phyloP scores from a whole-genome alignment of 2,113 vertebrate species.

The Perccottus glenii region DNA sequence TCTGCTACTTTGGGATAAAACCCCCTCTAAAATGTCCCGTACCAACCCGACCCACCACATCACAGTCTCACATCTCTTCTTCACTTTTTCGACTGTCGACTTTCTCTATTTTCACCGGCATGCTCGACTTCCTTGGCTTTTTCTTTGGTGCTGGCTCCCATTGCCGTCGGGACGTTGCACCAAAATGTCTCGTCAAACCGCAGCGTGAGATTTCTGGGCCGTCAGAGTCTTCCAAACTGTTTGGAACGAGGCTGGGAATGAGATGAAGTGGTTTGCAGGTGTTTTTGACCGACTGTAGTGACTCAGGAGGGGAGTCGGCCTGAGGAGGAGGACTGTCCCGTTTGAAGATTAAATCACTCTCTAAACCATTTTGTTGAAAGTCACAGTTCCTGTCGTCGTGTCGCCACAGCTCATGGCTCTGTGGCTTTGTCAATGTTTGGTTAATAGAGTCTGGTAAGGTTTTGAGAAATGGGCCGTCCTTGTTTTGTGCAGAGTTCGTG shows the following conservation, averaged over 20 bases:
- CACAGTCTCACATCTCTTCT: slow-evolving; percentile 12
- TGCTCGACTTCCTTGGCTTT: slow-evolving; percentile 93
- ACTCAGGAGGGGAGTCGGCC: neutral
- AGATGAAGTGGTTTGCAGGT: neutral
- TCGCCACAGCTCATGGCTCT: neutral
- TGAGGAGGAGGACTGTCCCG: neutral
- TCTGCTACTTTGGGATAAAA: neutral
- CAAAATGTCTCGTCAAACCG: neutral
- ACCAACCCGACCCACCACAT: too few relatives aligned
- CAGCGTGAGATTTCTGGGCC: slow-evolving; percentile 2
- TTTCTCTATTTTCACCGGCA: slow-evolving; percentile 91
- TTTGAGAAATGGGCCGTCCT: neutral
- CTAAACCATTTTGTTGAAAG: neutral
- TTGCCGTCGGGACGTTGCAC: slow-evolving; percentile 50
- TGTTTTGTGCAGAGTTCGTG: neutral
- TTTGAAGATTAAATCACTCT: neutral
- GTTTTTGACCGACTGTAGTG: neutral
- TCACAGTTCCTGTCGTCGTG: neutral
- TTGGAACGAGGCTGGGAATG: too few relatives aligned
- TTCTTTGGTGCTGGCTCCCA: slow-evolving; percentile 81
- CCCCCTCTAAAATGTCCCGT: neutral
- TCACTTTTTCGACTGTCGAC: neutral
- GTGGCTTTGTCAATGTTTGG: neutral
- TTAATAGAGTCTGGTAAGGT: too few relatives aligned
- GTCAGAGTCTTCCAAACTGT: neutral